Evolutionary conservation across 1,140 invertebrate species (phyloP), one percentile per base, ranked within the genome.

Genomic region (Venustaconcha ellipsiformis): DNA sequence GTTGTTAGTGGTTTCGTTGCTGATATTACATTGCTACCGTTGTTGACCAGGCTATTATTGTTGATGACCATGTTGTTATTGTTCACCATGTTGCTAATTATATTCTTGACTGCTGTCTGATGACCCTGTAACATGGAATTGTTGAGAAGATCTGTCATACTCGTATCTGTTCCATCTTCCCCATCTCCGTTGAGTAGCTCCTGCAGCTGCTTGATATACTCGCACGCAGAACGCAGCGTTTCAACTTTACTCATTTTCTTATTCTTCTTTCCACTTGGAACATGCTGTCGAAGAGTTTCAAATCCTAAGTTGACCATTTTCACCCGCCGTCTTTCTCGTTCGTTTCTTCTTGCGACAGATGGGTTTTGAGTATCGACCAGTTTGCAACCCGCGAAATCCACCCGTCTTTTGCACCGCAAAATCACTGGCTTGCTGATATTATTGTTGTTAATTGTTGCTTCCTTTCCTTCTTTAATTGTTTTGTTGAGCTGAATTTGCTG

Each of bases 241-340:
- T 98, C 96, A 17, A 98, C 96, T 91, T 98, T 98, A 82, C 87
- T 90, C 84, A 88, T 86, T 75, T 88, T 89, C 76, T 88, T 90
- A 72, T 88, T 88, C 67, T 96, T 96, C 83, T 83, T 82, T 17
- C 85, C 86, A 26, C 80, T 83, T 14, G 89, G 89, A 15, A 90
- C 87, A 76, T 89, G 89, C 57, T 90, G 84, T 26, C 88, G 72
- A 12, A 90, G 80, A 5, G 85, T 86, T 70, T 86, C 88, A 74
- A 90, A 90, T 14, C 88, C 88, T 95, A 96, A 94, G 89, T 98
- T 69, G 77, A 97, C 96, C 92, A 96, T 95, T 89, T 97, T 97
- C 55, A 99, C 97, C 68, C 97, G 93, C 89, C 98, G 98, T 68
- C 96, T 90, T 90, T 98, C 97, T 1, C 97, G 92, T 30, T 96